Conservation (phyloP, 2,113 vertebrate genomes). For the Mirza zaza region DNA sequence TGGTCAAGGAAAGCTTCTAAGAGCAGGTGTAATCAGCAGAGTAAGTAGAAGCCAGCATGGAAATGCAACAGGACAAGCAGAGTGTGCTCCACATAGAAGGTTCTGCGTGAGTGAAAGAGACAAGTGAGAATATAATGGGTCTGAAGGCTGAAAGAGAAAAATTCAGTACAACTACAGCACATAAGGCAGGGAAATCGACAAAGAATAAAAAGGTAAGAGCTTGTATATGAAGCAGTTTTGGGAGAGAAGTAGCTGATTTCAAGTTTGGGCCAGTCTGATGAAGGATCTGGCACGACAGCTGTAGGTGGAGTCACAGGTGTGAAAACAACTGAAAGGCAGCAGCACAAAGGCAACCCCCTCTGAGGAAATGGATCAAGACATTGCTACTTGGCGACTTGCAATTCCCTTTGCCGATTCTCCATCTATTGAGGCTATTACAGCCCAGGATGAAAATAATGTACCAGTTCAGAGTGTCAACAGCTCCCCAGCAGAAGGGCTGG, state of each 20-base stretch:
- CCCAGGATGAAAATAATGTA: slow-evolving; percentile 53
- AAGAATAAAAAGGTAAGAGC: neutral
- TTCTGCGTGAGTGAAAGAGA: neutral
- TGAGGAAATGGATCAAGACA: neutral
- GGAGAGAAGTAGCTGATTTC: neutral
- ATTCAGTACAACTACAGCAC: neutral
- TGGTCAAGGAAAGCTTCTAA: neutral
- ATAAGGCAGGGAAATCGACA: neutral
- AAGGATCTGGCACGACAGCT: neutral
- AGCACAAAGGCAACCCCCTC: neutral
- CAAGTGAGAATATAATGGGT: neutral
- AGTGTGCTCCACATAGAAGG: neutral
- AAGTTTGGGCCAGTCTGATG: neutral
- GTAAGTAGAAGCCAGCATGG: neutral
- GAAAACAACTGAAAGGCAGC: neutral
- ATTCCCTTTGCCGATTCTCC: slow-evolving; percentile 48
- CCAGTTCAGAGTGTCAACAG: slow-evolving; percentile 65
- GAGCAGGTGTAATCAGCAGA: neutral
- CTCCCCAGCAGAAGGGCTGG: slow-evolving; percentile 56
- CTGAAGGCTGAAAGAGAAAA: neutral
- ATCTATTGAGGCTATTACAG: slow-evolving; percentile 54
- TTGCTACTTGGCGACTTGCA: slow-evolving; percentile 25
- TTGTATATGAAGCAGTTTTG: neutral
- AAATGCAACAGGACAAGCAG: neutral
- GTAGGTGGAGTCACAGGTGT: slow-evolving; percentile 36